Conservation (phyloP, 2,888 invertebrate species). For the Acrobasis repandana region DNA sequence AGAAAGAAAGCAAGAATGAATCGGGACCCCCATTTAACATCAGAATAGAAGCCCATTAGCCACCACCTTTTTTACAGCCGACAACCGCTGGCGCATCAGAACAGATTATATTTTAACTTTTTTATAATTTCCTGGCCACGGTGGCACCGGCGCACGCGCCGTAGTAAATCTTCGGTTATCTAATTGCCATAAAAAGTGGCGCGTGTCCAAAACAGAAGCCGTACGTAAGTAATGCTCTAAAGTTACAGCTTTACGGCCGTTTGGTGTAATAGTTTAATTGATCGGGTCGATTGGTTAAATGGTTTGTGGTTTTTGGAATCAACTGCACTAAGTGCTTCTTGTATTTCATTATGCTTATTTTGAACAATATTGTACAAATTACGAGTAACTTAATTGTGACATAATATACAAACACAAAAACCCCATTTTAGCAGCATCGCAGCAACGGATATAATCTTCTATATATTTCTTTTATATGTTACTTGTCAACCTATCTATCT, state of each 20-base stretch:
- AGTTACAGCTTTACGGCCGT: constrained; percentile 21
- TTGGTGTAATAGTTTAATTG: constrained; percentile 35
- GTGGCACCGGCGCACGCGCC: constrained; percentile 36
- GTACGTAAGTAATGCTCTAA: constrained; percentile 24
- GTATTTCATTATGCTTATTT: too few relatives aligned
- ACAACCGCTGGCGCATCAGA: constrained; percentile 21
- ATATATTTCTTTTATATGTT: too few relatives aligned
- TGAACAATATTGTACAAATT: too few relatives aligned
- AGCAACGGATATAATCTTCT: too few relatives aligned
- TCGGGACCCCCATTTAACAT: too few relatives aligned
- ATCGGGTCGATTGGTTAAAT: constrained; percentile 29
- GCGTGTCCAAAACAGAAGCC: constrained; percentile 53
- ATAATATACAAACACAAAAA: too few relatives aligned
- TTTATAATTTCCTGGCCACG: constrained; percentile 25
- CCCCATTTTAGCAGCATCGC: too few relatives aligned
- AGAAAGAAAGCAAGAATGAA: too few relatives aligned
- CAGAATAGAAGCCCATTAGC: too few relatives aligned
- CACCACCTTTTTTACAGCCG: constrained; percentile 18
- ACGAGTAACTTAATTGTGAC: too few relatives aligned
- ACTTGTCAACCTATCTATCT: too few relatives aligned
- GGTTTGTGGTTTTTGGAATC: constrained; percentile 20
- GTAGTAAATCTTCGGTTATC: constrained; percentile 60
- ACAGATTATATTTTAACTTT: constrained; percentile 23
- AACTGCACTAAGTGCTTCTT: background rate
- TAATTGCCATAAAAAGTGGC: constrained; percentile 62